phyloP scores from a whole-genome alignment of 2,113 vertebrate species.

The Rhombomys opimus region DNA sequence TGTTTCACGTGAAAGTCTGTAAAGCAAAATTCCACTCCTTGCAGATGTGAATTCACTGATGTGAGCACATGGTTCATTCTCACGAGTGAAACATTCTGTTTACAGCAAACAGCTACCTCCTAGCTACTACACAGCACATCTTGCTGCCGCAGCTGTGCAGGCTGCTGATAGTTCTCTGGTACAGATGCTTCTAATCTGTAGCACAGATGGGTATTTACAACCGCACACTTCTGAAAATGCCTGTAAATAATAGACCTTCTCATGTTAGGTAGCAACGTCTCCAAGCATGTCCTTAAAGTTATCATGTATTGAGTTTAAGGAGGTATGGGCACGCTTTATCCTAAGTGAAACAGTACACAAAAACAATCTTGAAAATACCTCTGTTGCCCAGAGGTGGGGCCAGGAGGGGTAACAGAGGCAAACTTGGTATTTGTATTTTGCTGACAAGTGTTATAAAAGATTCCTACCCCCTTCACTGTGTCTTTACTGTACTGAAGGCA shows the following conservation, averaged over 20 bases:
- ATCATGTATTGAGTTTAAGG: constrained; percentile 75
- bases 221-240: constrained; percentile 79
- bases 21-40: constrained; percentile 86
- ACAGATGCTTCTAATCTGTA: constrained; percentile 83
- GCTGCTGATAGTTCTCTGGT: constrained; percentile 88
- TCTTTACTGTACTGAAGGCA: constrained; percentile 57
- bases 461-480: constrained; percentile 21
- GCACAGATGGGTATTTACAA: constrained; percentile 77
- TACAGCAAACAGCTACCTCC: constrained; percentile 99
- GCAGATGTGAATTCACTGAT: constrained; percentile 87
- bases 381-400: constrained; percentile 25
- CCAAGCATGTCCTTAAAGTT: constrained; percentile 78
- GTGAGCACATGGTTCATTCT: constrained; percentile 86
- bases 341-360: constrained; percentile 56
- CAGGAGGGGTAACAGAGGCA: background rate
- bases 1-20: constrained; percentile 87
- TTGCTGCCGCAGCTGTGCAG: constrained; percentile 89
- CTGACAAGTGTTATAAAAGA: constrained; percentile 7
- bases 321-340: constrained; percentile 77
- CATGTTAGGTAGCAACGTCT: constrained; percentile 80
- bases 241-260: constrained; percentile 80
- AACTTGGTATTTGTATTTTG: background rate
- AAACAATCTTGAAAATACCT: constrained; percentile 64
- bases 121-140: constrained; percentile 89
- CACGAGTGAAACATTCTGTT: constrained; percentile 91